Evolutionary conservation across 30 jellyfish, hydroid and myxozoan genomes (phyloP).

Genomic region (Haliclystus octoradiatus): DNA sequence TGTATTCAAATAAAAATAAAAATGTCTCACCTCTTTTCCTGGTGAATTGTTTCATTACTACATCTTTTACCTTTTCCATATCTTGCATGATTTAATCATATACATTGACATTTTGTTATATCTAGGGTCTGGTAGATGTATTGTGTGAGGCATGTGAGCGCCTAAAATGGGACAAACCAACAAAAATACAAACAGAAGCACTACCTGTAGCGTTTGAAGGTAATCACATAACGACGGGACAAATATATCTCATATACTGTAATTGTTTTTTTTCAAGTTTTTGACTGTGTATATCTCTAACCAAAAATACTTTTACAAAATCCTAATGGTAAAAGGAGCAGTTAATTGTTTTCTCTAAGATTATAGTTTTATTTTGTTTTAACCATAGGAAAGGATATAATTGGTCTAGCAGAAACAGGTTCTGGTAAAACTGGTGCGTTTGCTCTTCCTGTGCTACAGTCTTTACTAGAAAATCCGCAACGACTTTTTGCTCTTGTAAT

Average conservation of each 20-base stretch:
- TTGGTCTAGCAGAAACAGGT: constrained; percentile 98
- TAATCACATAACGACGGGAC: background rate
- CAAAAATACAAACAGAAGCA: constrained; percentile 87
- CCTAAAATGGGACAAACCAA: constrained; percentile 87
- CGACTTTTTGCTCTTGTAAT: constrained; percentile 79
- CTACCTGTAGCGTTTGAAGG: constrained; percentile 95
- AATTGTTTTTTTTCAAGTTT: too few species aligned
- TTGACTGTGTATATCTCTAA: too few species aligned
- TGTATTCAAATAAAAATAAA: too few species aligned
- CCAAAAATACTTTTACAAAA: too few species aligned
- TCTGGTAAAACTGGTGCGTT: constrained; percentile 99
- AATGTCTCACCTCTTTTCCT: too few species aligned
- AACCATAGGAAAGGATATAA: constrained; percentile 88
- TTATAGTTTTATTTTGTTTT: too few species aligned
- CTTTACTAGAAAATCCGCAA: constrained; percentile 87
- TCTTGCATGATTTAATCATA: too few species aligned
- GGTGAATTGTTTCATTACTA: too few species aligned
- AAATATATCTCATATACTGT: background rate
- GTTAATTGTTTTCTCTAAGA: too few species aligned
- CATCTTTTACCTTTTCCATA: too few species aligned
- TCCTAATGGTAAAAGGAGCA: too few species aligned
- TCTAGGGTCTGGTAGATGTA: constrained; percentile 80
- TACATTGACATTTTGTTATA: too few species aligned
- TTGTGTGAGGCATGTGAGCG: constrained; percentile 80
- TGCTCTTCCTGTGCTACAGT: constrained; percentile 88